A percentile compares a stretch with the other conserved stretches of the same genome.
These are phyloP conservation scores for Dendrolimus pini DNA, from an alignment of 2,888 invertebrate species.

Conservation along the genomic window DNA sequence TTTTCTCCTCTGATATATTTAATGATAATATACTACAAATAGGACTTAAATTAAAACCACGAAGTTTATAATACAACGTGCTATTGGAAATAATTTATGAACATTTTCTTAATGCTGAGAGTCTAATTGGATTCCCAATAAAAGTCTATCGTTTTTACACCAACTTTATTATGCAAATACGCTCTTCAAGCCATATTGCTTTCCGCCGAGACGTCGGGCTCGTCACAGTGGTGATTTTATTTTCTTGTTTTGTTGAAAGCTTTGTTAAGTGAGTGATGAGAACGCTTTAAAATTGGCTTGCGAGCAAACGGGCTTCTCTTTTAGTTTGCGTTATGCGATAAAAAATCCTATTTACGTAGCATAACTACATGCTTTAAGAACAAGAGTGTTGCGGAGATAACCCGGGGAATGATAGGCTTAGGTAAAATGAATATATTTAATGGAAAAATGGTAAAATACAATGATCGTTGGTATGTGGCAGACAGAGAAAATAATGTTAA, in stretches of 20 bases:
- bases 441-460: too few species aligned
- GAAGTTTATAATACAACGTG: too few species aligned
- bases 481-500: too few species aligned
- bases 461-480: too few species aligned
- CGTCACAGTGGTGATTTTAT: slow-evolving; percentile 40
- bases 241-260: slow-evolving; percentile 48
- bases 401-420: too few species aligned
- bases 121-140: too few species aligned
- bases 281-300: slow-evolving; percentile 52
- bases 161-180: not conserved
- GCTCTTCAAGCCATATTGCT: slow-evolving; percentile 23
- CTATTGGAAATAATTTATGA: too few species aligned
- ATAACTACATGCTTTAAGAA: slow-evolving; percentile 33
- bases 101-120: too few species aligned
- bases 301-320: slow-evolving; percentile 42
- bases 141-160: too few species aligned
- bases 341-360: slow-evolving; percentile 54
- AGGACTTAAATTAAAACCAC: too few species aligned
- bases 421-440: too few species aligned
- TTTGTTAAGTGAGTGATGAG: slow-evolving; percentile 40
- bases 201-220: slow-evolving; percentile 15
- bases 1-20: slow-evolving; percentile 15
- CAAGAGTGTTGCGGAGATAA: too few species aligned
- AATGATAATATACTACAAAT: slow-evolving; percentile 1
- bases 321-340: slow-evolving; percentile 40